Conservation (phyloP, 1,140 invertebrate genomes). For the Zaprionus davidi region DNA sequence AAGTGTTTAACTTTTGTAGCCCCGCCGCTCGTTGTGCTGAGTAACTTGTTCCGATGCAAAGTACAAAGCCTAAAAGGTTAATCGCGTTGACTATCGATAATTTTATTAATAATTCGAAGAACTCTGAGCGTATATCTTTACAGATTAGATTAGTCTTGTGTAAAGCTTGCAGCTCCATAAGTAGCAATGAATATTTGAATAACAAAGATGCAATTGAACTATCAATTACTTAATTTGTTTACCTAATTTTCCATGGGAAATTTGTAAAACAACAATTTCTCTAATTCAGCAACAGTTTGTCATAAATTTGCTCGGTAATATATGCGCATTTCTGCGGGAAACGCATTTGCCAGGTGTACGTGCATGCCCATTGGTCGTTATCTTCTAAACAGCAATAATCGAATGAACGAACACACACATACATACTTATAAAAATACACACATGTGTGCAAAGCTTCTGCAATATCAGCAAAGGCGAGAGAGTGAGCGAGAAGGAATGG, state of each 20-base stretch:
- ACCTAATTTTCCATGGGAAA: neutral
- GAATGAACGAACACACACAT: neutral
- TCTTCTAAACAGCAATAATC: neutral
- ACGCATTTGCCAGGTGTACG: conserved; percentile 12
- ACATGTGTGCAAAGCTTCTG: conserved; percentile 13
- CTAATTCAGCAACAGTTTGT: conserved; percentile 17
- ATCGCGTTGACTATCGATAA: neutral
- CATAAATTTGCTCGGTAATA: neutral
- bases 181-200: neutral
- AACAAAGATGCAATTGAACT: neutral
- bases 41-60: conserved; percentile 6
- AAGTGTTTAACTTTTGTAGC: neutral
- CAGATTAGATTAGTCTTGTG: conserved; percentile 26
- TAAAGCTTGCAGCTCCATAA: neutral
- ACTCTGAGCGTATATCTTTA: conserved; percentile 18
- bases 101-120: conserved; percentile 5
- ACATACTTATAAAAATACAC: neutral
- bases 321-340: neutral
- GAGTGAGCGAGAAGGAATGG: neutral
- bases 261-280: conserved; percentile 7
- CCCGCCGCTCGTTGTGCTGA: neutral
- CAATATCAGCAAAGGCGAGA: conserved; percentile 22
- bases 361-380: conserved; percentile 10
- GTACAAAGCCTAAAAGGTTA: conserved; percentile 29
- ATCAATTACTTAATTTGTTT: conserved; percentile 4